Conservation (phyloP, 2,888 invertebrate species). For the Oligia fasciuncula region DNA sequence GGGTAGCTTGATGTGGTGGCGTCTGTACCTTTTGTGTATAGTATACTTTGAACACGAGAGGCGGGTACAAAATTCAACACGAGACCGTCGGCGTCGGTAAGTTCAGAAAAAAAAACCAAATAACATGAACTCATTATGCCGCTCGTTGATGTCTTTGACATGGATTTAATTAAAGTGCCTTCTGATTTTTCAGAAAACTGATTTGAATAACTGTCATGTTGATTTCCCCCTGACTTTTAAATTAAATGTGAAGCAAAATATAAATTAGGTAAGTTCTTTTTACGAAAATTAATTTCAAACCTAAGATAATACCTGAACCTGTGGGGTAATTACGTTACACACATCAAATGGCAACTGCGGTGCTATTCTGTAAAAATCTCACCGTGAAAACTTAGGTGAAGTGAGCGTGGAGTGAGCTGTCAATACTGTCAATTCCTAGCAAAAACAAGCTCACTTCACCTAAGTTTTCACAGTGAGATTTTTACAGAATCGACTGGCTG, state of each 20-base stretch:
- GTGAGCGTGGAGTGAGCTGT: too few relatives aligned
- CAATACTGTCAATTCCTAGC: too few relatives aligned
- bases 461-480: too few relatives aligned
- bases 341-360: too few relatives aligned
- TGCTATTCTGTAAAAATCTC: too few relatives aligned
- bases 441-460: too few relatives aligned
- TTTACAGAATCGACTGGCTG: too few relatives aligned
- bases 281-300: not conserved
- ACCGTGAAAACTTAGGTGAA: too few relatives aligned
- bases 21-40: not conserved
- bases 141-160: slow-evolving; percentile 31
- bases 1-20: too few relatives aligned
- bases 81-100: not conserved
- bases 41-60: not conserved
- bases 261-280: not conserved
- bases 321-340: too few relatives aligned
- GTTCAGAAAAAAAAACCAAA: not conserved
- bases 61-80: not conserved
- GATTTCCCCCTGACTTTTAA: not conserved
- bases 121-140: not conserved
- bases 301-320: too few relatives aligned
- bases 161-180: not conserved
- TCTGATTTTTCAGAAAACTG: not conserved
- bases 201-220: not conserved
- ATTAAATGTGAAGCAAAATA: not conserved